Conservation (phyloP, 2,888 invertebrate species). For the Drosophila limbata region DNA sequence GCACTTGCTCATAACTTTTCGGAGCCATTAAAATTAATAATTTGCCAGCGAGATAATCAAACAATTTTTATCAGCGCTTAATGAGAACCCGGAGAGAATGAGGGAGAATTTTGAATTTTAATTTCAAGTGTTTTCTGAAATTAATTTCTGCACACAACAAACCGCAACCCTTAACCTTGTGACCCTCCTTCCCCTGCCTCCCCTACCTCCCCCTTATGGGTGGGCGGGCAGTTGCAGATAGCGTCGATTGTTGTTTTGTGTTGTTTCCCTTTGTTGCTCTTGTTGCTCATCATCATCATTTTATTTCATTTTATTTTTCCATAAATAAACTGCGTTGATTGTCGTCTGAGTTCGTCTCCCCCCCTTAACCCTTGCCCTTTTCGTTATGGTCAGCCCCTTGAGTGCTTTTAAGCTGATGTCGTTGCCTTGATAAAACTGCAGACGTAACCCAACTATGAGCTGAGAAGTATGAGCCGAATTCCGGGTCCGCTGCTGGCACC, state of each 20-base stretch:
- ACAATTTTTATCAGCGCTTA: conserved; percentile 68
- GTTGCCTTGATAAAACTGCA: conserved; percentile 78
- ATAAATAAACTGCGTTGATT: conserved; percentile 82
- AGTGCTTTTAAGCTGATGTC: conserved; percentile 80
- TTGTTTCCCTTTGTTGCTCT: conserved; percentile 30
- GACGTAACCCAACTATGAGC: conserved; percentile 69
- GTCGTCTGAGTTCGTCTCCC: conserved; percentile 59
- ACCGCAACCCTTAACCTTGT: conserved; percentile 68
- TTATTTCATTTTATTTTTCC: conserved; percentile 81
- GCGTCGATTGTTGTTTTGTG: conserved; percentile 59
- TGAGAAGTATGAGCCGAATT: conserved; percentile 43
- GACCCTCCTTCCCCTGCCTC: not conserved
- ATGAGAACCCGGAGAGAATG: conserved; percentile 42
- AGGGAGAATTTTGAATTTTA: conserved; percentile 76
- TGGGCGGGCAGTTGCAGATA: conserved; percentile 54
- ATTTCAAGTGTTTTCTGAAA: conserved; percentile 81
- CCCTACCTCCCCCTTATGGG: not conserved
- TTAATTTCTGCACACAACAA: conserved; percentile 80
- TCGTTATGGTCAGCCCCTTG: conserved; percentile 67
- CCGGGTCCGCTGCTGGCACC: conserved; percentile 4
- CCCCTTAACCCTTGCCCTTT: conserved; percentile 62
- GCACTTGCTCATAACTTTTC: conserved; percentile 41
- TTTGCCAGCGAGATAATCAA: conserved; percentile 66
- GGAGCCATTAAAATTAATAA: conserved; percentile 84
- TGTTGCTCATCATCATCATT: conserved; percentile 75